Conservation (phyloP, 35 echinoderm and acorn worm species). For the Diadema setosum region DNA sequence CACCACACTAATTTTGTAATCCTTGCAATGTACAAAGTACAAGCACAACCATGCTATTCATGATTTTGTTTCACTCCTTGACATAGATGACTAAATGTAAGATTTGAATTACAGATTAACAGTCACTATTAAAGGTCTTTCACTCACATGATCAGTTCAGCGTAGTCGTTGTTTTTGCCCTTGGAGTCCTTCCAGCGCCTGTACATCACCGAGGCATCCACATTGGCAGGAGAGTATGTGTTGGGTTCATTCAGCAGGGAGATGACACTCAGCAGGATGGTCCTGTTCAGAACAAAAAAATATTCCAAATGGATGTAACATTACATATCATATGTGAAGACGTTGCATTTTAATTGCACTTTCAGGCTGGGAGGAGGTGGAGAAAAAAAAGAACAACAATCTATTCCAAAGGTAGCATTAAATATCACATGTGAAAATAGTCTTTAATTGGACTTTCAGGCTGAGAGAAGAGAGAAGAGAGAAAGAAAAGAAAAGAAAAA, state of each 20-base stretch:
- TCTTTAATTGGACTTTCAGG: neutral
- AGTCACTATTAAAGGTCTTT: no score
- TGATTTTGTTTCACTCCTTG: no score
- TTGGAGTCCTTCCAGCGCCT: slow-evolving; percentile 98
- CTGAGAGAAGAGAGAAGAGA: neutral
- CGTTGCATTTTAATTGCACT: neutral
- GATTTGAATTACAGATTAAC: no score
- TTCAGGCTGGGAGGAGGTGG: neutral
- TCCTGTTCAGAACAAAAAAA: slow-evolving; percentile 29
- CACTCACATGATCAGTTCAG: slow-evolving; percentile 87
- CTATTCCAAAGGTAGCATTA: no score
- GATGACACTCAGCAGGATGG: slow-evolving; percentile 96
- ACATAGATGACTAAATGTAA: no score
- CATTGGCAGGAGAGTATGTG: slow-evolving; percentile 99
- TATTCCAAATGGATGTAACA: neutral
- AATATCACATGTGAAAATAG: neutral
- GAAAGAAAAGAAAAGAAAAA: neutral
- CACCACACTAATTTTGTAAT: no score
- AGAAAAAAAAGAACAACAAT: neutral
- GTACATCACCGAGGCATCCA: slow-evolving; percentile 99
- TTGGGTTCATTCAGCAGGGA: slow-evolving; percentile 98
- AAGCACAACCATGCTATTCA: no score
- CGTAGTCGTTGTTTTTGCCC: slow-evolving; percentile 85
- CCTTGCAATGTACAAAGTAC: no score
- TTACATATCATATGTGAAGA: neutral